Evolutionary conservation across 2,797 vertebrate genomes (phyloP), one percentile per base, ranked within the genome.

Genomic region (Enteromius mattozi): DNA sequence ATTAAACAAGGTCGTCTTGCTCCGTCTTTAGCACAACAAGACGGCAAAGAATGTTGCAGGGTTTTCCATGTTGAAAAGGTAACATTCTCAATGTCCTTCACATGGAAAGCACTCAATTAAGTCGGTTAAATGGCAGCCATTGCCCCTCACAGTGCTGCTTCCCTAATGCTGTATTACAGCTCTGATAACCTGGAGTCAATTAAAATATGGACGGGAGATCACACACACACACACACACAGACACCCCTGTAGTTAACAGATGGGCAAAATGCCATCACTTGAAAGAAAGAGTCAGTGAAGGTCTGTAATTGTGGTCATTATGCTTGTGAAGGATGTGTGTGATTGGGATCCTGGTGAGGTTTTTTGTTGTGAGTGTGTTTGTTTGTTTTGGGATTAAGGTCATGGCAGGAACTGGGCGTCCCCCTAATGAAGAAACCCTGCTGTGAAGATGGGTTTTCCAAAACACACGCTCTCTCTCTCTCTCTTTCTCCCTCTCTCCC

Each of bases 291-390:
- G 54, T 92, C 87, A 88, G 93, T 92, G 92, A 90, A 80, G 71
- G 69, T 89, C 89, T 89, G 88, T 93, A 93, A 93, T 92, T 89
- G 87, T 86, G 82, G 89, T 87, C 90, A 79, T 93, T 94, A 91
- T 83, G 83, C 84, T 77, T 76, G 80, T 86, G 84, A 83, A 88
- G 83, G 91, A 91, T 66, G 90, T 81, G 85, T 79, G 66, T 90
- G 85, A 89, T 82, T 35, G 82, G 78, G 82, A 90, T 84, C 86
- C 61, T 79, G 76, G 82, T 85, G 51, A 84, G 42, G 84, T 68
- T 68, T 68, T 85, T 49, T 87, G 49, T 61, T 76, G 54, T 61
- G 40, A 56, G 72, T 54, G 70, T 85, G 81, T 86, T 77, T 69
- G 76, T 61, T 80, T 82, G 84, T 80, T 59, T 76, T 77, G 76